Conservation (phyloP, 2,888 invertebrate species). For the Gisinianus flammeolus region DNA sequence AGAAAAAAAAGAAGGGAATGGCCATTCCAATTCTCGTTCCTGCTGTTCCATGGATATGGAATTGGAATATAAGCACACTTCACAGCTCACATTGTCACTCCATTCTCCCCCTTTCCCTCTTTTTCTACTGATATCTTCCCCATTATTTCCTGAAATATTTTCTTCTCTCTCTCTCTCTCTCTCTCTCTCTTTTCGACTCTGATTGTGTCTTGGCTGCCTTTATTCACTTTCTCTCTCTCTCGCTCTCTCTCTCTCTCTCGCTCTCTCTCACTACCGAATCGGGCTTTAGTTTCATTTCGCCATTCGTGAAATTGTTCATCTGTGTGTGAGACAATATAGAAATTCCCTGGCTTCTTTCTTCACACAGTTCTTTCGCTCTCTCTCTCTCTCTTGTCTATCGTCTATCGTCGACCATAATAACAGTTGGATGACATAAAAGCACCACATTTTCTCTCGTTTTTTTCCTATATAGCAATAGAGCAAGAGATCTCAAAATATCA, state of each 20-base stretch:
- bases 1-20: too few species aligned
- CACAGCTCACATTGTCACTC: neutral
- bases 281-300: neutral
- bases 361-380: neutral
- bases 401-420: neutral
- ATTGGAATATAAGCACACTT: neutral
- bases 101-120: neutral
- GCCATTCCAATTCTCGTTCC: neutral
- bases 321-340: neutral
- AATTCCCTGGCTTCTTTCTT: neutral
- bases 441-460: too few species aligned
- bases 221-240: neutral
- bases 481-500: neutral
- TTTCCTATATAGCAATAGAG: too few species aligned
- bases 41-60: neutral
- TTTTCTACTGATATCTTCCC: neutral
- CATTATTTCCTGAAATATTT: neutral
- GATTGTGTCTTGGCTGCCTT: neutral
- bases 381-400: too few species aligned
- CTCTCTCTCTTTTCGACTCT: neutral
- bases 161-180: too few species aligned
- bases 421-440: neutral
- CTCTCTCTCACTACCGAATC: neutral
- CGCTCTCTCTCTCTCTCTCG: neutral
- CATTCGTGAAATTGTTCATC: neutral